Evolutionary conservation across 2,797 vertebrate species (phyloP).

Genomic region (Myoxocephalus aenaeus): DNA sequence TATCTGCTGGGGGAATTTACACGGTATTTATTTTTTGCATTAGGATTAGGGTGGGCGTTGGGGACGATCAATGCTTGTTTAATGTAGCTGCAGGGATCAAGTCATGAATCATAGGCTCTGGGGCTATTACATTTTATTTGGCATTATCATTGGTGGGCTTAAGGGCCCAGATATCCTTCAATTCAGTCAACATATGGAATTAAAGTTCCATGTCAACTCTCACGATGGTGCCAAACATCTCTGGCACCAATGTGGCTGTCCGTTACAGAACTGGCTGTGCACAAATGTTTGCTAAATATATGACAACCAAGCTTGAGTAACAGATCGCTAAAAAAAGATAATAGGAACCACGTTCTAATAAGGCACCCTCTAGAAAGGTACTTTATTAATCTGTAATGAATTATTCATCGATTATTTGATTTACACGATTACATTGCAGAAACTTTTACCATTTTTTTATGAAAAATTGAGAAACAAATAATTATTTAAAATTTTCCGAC

Average conservation of each 20-base stretch:
- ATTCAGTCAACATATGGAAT: constrained; percentile 61
- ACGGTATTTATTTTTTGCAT: constrained; percentile 84
- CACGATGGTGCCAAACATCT: constrained; percentile 32
- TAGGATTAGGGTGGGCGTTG: constrained; percentile 80
- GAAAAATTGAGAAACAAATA: background rate
- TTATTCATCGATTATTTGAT: background rate
- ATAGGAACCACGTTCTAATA: background rate
- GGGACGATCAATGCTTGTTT: constrained; percentile 80
- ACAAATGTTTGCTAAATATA: constrained; percentile 43
- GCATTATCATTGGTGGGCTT: constrained; percentile 67
- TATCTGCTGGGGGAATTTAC: constrained; percentile 80
- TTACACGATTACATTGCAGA: background rate
- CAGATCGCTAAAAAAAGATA: constrained; percentile 1
- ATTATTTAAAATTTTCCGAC: background rate
- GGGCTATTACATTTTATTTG: constrained; percentile 76
- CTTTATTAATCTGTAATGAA: background rate
- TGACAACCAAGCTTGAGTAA: constrained; percentile 1
- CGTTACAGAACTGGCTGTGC: constrained; percentile 37
- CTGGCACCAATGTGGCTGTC: constrained; percentile 32
- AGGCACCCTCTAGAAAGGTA: background rate
- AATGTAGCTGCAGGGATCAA: constrained; percentile 79
- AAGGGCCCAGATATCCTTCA: constrained; percentile 50
- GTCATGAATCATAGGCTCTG: constrained; percentile 76
- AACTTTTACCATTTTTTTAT: background rate
- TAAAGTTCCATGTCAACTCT: constrained; percentile 36